Conservation (phyloP, 2,797 vertebrate genomes). For the Furcifer pardalis region DNA sequence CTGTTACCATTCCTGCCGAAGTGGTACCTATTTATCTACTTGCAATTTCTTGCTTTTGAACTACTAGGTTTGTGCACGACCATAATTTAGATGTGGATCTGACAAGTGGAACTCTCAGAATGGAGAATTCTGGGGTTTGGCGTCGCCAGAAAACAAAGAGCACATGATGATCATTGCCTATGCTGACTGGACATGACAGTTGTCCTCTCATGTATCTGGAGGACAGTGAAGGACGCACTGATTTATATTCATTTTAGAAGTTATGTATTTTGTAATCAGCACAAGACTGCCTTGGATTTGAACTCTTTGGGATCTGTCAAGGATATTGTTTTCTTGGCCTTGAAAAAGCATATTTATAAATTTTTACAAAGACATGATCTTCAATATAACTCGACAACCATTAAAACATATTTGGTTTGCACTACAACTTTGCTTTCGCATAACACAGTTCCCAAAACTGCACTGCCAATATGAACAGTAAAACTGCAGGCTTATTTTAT, state of each 20-base stretch:
- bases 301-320: slow-evolving; percentile 3
- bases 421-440: not conserved
- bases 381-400: not conserved
- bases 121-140: no score
- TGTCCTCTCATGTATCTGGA: no score
- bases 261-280: slow-evolving; percentile 1
- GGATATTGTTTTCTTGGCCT: slow-evolving; percentile 37
- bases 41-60: no score
- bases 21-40: no score
- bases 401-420: not conserved
- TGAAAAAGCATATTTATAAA: slow-evolving; percentile 29
- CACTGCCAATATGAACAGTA: not conserved
- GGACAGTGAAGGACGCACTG: not conserved
- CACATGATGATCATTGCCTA: no score
- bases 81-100: no score
- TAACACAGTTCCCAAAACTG: not conserved
- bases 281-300: slow-evolving; percentile 28
- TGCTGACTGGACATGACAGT: no score
- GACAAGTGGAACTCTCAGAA: no score
- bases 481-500: not conserved
- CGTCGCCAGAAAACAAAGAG: no score
- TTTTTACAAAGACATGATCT: slow-evolving; percentile 20
- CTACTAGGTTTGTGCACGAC: no score
- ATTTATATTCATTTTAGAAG: not conserved
- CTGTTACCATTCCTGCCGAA: no score